Evolutionary conservation across 2,888 invertebrate genomes (phyloP).

Genomic region (Calameuta pallipes): DNA sequence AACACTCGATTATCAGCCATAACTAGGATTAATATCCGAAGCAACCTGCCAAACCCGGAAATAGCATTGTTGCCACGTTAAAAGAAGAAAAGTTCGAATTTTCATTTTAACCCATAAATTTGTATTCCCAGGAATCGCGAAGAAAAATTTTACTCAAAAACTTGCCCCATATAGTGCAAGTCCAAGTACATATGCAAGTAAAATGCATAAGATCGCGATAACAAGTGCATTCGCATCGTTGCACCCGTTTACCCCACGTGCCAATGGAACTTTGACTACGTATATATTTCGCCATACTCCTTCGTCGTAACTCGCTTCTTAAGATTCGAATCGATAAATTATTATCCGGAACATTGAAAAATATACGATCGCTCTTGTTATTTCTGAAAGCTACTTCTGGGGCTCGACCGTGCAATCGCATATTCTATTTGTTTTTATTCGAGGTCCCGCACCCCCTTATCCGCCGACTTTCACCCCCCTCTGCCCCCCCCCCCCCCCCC

Average conservation of each 20-base stretch:
- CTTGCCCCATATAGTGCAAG: fast-evolving
- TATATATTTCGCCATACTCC: not conserved
- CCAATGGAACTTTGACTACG: not conserved
- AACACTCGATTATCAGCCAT: not conserved
- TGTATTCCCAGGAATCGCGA: not conserved
- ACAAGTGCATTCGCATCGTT: not conserved
- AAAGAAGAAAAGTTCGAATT: not conserved
- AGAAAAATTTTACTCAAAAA: not conserved
- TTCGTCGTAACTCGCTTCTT: not conserved
- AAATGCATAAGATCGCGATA: not conserved
- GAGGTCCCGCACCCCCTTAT: not conserved
- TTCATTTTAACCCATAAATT: not conserved
- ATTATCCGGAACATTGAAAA: not conserved
- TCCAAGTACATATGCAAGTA: too few species aligned
- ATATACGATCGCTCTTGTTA: not conserved
- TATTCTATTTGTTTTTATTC: not conserved
- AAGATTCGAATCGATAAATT: not conserved
- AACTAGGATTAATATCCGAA: not conserved
- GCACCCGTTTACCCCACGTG: not conserved
- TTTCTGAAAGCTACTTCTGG: not conserved
- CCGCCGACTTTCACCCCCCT: too few species aligned
- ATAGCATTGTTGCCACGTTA: not conserved
- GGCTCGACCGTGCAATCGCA: not conserved
- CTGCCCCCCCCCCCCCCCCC: fast-evolving
- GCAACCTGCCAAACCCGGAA: not conserved